These are phyloP conservation scores for Sesamia inferens DNA, from an alignment of 2,888 invertebrate genomes.

Conservation along the genomic window DNA sequence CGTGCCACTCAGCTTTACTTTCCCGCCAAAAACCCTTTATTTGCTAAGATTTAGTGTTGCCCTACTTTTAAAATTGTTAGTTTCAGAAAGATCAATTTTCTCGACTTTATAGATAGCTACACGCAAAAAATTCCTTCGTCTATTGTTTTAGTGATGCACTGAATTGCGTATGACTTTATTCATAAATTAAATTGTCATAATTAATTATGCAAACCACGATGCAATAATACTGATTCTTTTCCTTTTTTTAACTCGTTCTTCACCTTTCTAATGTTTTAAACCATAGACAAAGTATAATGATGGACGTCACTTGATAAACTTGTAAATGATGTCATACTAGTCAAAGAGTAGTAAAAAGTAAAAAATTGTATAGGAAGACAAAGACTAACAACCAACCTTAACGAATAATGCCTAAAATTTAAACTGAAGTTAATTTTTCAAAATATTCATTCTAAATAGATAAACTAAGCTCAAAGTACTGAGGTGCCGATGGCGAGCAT, in stretches of 20 bases:
- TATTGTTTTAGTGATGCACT: constrained; percentile 26
- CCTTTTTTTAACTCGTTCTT: too few relatives aligned
- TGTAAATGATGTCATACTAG: constrained; percentile 70
- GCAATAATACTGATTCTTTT: too few relatives aligned
- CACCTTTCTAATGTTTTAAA: background rate
- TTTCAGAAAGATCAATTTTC: too few relatives aligned
- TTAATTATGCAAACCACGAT: background rate
- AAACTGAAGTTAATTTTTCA: background rate
- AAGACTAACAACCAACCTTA: background rate
- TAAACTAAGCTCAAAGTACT: too few relatives aligned
- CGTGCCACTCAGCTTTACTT: too few relatives aligned
- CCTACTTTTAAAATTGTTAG: too few relatives aligned
- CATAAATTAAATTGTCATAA: background rate
- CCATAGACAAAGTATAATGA: constrained; percentile 50
- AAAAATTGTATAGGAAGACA: constrained; percentile 31
- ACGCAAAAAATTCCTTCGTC: background rate
- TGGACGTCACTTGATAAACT: constrained; percentile 62
- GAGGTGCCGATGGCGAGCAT: background rate
- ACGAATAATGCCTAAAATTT: background rate
- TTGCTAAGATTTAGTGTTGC: too few relatives aligned
- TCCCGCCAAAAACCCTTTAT: too few relatives aligned
- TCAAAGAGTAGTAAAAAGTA: constrained; percentile 60
- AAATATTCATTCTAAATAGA: background rate
- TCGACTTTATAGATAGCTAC: too few relatives aligned
- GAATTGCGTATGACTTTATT: background rate